Base-by-base conservation (phyloP, 2,888 invertebrate species). In the Eupeodes latifasciatus region DNA sequence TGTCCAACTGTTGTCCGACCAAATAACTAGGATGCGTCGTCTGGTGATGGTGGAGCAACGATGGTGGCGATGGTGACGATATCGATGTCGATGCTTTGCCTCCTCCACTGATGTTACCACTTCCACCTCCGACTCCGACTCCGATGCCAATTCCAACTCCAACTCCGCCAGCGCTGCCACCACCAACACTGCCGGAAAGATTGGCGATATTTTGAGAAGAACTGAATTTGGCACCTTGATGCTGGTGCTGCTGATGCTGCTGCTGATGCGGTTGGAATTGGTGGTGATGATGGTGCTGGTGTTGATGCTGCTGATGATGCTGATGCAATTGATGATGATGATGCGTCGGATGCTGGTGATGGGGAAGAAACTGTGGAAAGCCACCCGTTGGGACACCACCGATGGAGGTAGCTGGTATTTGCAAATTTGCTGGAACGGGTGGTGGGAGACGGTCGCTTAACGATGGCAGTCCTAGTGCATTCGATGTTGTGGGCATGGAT, bases 1-100 rank as follows among this genome's bases (percentile, higher is more conserved):
- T 96, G 92, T 97, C 97, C 89, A 94, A 93, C 77, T 94, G 94
- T 11, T 92, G 93, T 40, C 92, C 92, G 81, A 92, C 92, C 71
- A 93, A 90, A 78, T 92, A 93, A 79, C 92, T 92, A 36, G 93
- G 92, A 89, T 93, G 93, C 53, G 91, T 90, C 47, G 91, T 91
- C 66, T 92, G 90, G 75, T 91, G 92, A 90, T 93, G 93, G 89
- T 92, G 93, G 49, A 92, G 89, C 88, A 93, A 90, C 74, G 93
- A 93, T 55, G 93, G 92, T 61, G 94, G 93, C 84, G 93, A 94
- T 62, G 94, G 93, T 66, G 93, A 93, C 75, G 93, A 93, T 85
- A 93, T 92, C 82, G 92, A 92, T 90, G 93, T 92, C 69, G 93
- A 92, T 66, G 81, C 85, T 14, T 85, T 89, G 55, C 79, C 72